These are phyloP conservation scores for Popillia japonica DNA, from an alignment of 1,140 invertebrate genomes.

Conservation along the genomic window DNA sequence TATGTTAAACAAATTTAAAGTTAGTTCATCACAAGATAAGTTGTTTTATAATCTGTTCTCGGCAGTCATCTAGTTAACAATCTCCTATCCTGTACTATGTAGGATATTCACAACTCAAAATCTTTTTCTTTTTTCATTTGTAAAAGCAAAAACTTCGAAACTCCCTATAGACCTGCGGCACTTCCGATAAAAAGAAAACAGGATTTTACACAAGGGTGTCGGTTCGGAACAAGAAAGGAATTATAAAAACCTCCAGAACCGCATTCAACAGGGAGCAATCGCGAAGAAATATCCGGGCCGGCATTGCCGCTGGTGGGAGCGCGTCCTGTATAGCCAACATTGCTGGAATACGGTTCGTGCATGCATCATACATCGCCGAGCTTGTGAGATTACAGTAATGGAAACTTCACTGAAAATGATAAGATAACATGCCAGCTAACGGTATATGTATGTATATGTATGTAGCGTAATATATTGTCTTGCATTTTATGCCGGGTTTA, in stretches of 20 bases:
- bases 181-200: constrained; percentile 11
- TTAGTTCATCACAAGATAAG: no score
- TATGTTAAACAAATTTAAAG: no score
- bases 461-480: not conserved
- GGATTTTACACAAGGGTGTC: constrained; percentile 12
- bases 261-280: constrained; percentile 8
- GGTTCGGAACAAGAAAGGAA: constrained; percentile 3
- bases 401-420: constrained; percentile 13
- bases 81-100: no score
- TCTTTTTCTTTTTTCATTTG: not conserved
- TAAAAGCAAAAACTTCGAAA: not conserved
- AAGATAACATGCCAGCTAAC: not conserved
- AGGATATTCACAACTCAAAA: no score
- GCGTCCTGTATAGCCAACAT: constrained; percentile 4
- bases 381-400: constrained; percentile 23
- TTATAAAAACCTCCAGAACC: not conserved
- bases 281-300: not conserved
- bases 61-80: no score
- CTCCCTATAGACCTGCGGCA: not conserved
- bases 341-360: not conserved
- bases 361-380: not conserved
- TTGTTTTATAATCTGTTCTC: no score
- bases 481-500: not conserved
- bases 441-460: not conserved
- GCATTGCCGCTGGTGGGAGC: not conserved